Percentiles rank a stretch among this genome's conserved stretches.
Conservation (phyloP, 2,888 invertebrate species). For the Schrankia costaestrigalis region DNA sequence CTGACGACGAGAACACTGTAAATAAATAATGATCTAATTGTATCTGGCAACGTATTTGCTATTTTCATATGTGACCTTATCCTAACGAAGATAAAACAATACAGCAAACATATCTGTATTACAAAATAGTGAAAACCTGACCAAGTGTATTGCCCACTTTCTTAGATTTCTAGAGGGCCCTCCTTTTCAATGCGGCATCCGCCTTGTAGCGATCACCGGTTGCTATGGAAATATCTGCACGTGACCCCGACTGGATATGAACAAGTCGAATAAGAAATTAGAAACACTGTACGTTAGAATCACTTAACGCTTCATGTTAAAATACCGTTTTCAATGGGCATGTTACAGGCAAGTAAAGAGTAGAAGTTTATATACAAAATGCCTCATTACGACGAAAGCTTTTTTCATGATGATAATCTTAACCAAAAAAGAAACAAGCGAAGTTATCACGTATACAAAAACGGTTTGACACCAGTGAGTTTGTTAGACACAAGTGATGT, state of each 20-base stretch:
- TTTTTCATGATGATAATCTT: conserved; percentile 70
- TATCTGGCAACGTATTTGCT: conserved; percentile 56
- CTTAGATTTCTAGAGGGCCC: conserved; percentile 67
- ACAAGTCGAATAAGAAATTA: conserved; percentile 16
- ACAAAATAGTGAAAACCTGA: conserved; percentile 23
- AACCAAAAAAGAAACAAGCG: conserved; percentile 76
- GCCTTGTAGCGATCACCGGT: conserved; percentile 41
- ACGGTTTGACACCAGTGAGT: conserved; percentile 57
- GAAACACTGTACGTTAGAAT: conserved; percentile 3
- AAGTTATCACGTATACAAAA: conserved; percentile 75
- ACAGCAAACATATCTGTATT: conserved; percentile 14
- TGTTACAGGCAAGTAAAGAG: too few species aligned
- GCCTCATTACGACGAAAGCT: conserved; percentile 79
- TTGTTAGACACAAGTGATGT: conserved; percentile 59
- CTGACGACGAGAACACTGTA: conserved; percentile 54
- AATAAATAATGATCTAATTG: conserved; percentile 80
- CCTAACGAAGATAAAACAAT: conserved; percentile 15
- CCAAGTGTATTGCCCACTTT: conserved; percentile 51
- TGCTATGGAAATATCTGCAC: conserved; percentile 44
- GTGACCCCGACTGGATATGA: conserved; percentile 36
- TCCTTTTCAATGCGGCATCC: conserved; percentile 55
- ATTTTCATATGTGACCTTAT: conserved; percentile 59
- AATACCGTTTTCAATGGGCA: conserved; percentile 2
- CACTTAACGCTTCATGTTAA: conserved; percentile 1
- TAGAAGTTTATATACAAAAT: conserved; percentile 42